Evolutionary conservation across 2,113 vertebrate species (phyloP).

Genomic region (Eleginops maclovinus): DNA sequence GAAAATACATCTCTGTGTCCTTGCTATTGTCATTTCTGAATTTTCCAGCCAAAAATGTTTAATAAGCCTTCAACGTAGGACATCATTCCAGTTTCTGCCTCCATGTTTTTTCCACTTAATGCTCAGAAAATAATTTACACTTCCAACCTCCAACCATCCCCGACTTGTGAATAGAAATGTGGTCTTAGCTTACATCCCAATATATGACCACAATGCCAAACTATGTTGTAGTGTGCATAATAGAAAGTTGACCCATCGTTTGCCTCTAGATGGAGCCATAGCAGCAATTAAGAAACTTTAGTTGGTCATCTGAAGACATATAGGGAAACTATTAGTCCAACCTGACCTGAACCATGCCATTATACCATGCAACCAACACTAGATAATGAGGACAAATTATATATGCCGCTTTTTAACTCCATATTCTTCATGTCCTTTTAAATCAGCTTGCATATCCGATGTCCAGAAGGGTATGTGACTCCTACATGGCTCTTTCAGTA

Average conservation of each 20-base stretch:
- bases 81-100: no score
- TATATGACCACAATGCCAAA: constrained; percentile 26
- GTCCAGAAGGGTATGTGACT: constrained; percentile 81
- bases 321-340: background rate
- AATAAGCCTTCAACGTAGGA: no score
- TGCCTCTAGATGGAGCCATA: constrained; percentile 42
- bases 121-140: no score
- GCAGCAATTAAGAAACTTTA: background rate
- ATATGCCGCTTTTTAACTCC: background rate
- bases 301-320: background rate
- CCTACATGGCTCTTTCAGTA: constrained; percentile 86
- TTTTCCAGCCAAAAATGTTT: no score
- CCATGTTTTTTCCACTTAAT: no score
- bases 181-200: constrained; percentile 12
- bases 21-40: no score
- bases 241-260: background rate
- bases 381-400: background rate
- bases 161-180: constrained; percentile 6
- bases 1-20: no score
- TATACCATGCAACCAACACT: background rate
- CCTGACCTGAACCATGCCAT: background rate
- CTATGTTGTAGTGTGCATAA: background rate
- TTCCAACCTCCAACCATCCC: no score
- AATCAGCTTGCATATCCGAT: constrained; percentile 62
- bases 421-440: background rate